These are phyloP conservation scores for Tenthredo distinguenda DNA, from an alignment of 2,888 invertebrate genomes.

Conservation along the genomic window DNA sequence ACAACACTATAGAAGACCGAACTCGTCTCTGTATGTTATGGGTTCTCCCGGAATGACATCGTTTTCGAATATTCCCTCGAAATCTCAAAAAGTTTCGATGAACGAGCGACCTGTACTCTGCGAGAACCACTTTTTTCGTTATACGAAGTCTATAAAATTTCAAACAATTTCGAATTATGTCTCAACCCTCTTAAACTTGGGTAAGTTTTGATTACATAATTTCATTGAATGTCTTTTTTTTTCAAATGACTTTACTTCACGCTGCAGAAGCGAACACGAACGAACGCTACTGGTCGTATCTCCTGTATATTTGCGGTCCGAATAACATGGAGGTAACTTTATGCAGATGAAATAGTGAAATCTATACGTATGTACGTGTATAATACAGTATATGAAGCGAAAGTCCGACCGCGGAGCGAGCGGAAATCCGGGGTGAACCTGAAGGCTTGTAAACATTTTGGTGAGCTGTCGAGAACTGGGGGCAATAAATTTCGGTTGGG, in stretches of 20 bases:
- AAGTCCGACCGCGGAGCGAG: background rate
- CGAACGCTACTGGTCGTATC: background rate
- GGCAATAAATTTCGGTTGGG: conserved; percentile 17
- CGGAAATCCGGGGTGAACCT: background rate
- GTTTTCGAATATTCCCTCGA: too few relatives aligned
- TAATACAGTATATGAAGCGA: background rate
- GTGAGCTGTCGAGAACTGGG: background rate
- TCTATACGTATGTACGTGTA: background rate
- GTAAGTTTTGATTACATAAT: background rate
- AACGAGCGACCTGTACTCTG: too few relatives aligned
- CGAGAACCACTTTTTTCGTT: too few relatives aligned
- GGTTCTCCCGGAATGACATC: too few relatives aligned
- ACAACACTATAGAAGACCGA: too few relatives aligned
- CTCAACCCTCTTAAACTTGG: background rate
- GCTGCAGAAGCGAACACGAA: background rate
- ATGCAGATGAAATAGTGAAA: background rate
- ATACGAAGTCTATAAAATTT: too few relatives aligned
- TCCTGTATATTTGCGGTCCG: background rate
- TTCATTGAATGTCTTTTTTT: background rate
- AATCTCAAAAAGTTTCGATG: too few relatives aligned
- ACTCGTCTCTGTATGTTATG: too few relatives aligned
- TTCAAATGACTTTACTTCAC: background rate
- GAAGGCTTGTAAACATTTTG: conserved; percentile 28
- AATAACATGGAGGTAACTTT: background rate
- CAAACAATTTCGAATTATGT: too few relatives aligned